Percentiles rank a stretch among this genome's conserved stretches.
Conservation (phyloP, 2,888 invertebrate species). For the Ametastegia equiseti region DNA sequence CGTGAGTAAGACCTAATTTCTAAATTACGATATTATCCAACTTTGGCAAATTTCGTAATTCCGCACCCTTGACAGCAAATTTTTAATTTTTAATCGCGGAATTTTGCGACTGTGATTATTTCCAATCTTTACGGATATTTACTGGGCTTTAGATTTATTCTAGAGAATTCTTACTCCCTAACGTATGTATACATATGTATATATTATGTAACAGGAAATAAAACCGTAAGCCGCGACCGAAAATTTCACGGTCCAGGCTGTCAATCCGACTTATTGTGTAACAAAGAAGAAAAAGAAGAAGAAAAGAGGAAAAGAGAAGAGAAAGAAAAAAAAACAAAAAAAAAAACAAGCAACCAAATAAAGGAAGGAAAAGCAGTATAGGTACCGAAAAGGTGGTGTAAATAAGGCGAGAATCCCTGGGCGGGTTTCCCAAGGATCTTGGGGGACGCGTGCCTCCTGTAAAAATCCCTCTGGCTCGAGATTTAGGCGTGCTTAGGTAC, state of each 20-base stretch:
- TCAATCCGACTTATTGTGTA: constrained; percentile 26
- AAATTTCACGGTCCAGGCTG: neutral
- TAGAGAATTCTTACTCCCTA: neutral
- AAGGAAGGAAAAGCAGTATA: constrained; percentile 12
- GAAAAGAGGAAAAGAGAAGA: neutral
- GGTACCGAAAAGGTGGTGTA: constrained; percentile 27
- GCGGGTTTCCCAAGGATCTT: constrained; percentile 8
- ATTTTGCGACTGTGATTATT: no score
- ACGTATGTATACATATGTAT: neutral
- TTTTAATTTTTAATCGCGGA: no score
- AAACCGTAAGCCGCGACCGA: neutral
- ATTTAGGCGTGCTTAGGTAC: neutral
- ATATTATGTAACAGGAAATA: neutral
- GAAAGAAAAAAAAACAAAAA: neutral
- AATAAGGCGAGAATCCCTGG: constrained; percentile 21
- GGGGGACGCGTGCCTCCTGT: constrained; percentile 14
- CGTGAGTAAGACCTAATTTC: no score
- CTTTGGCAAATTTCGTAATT: no score
- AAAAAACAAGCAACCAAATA: neutral
- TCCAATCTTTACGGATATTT: no score
- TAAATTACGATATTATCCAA: no score
- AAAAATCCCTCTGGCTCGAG: neutral
- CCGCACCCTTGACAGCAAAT: no score
- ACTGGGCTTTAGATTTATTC: no score
- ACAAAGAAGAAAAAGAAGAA: neutral